Conservation (phyloP, 2,797 vertebrate species). For the Paguma larvata region DNA sequence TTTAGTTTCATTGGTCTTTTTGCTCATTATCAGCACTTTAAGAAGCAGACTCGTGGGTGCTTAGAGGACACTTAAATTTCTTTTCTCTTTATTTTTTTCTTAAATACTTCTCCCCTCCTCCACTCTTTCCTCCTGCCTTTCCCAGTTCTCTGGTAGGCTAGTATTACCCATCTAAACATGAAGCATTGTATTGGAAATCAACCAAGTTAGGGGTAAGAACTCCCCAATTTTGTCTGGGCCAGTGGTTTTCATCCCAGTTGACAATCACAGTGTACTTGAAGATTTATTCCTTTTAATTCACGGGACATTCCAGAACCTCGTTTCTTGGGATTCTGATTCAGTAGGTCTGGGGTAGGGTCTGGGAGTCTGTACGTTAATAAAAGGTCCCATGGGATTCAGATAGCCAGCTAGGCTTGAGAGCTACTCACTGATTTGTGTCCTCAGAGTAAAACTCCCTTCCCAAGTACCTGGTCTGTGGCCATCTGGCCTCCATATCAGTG, state of each 20-base stretch:
- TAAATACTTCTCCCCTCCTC: constrained; percentile 79
- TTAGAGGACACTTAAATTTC: constrained; percentile 83
- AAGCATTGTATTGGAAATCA: background rate
- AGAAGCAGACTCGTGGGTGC: constrained; percentile 81
- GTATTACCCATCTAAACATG: background rate
- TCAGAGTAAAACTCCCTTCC: background rate
- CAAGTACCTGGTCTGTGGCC: background rate
- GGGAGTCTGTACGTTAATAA: constrained; percentile 21
- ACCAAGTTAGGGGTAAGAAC: constrained; percentile 17
- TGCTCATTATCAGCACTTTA: constrained; percentile 83
- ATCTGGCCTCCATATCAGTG: background rate
- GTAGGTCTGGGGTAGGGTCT: background rate
- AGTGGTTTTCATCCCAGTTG: background rate
- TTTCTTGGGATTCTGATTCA: constrained; percentile 29
- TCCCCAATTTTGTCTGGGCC: background rate
- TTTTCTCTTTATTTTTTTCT: constrained; percentile 85
- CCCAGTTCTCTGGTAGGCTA: constrained; percentile 34
- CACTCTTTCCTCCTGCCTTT: constrained; percentile 45
- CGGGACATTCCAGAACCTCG: background rate
- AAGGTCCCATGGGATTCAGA: background rate
- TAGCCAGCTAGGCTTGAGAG: background rate
- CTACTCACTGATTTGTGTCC: background rate
- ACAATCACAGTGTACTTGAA: constrained; percentile 18
- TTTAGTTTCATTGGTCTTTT: constrained; percentile 83
- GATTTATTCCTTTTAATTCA: background rate